Evolutionary conservation across 1,140 invertebrate species (phyloP), one percentile per base, ranked within the genome.

Genomic region (Nasonia vitripennis): DNA sequence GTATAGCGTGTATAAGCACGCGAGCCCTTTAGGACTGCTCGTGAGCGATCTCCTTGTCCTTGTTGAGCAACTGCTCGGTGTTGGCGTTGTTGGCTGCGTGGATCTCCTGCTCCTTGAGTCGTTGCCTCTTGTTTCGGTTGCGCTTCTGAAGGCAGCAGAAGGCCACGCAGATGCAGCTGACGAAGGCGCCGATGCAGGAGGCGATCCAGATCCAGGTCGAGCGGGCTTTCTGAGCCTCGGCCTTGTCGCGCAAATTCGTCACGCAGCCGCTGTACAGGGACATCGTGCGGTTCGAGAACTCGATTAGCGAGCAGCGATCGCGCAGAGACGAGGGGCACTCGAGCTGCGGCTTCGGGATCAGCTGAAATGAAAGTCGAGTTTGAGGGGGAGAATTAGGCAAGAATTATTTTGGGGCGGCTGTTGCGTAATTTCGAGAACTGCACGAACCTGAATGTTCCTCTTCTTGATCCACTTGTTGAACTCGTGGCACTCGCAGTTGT

Each of bases 141-240:
- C 88, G 85, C 68, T 89, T 92, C 83, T 92, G 92, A 10, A 93
- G 87, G 68, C 90, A 93, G 75, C 89, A 91, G 0, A 93, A 87
- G 0, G 73, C 78, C 0, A 91, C n/a, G 62, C 92, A 90, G 9
- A 92, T 27, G 11, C 81, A 79, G 2, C 87, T 31, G 2, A 90
- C 87, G 11, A 92, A 91, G 0, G 37, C 88, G 0, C 71, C 81
- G n/a, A 93, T 80, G 83, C 90, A 90, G 0, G 88, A 90, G 9
- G 87, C 89, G 0, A 93, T 87, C n/a, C 91, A 41, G 45, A 92
- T 93, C 93, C 92, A 93, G 1, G 86, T 90, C 2, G 87, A 87
- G 1, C 90, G 87, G 0, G 91, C 89, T 75, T 90, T 92, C 17
- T 88, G 87, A 0, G 87, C 88, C 74, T 90, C 86, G 0, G 86